Percentiles rank a stretch among this genome's conserved stretches.
phyloP scores from a whole-genome alignment of 53 echinoderm and acorn worm genomes.

The Pentamera pediparva region DNA sequence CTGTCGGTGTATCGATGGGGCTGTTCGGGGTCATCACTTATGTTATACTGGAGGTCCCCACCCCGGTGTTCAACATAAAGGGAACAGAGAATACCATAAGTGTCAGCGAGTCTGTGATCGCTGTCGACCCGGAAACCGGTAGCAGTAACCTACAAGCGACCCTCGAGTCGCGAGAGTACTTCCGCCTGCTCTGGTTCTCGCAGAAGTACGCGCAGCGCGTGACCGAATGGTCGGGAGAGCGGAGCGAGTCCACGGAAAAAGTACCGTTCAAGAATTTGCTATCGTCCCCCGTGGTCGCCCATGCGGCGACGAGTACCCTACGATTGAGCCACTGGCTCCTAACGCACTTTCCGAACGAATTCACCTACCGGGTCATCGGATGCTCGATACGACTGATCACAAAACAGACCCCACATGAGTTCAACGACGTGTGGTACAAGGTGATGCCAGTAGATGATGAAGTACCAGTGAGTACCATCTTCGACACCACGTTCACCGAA shows the following conservation, averaged over 20 bases:
- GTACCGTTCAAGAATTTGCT: not conserved
- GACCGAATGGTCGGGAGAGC: not conserved
- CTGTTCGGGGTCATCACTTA: constrained; percentile 8
- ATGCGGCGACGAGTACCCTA: not conserved
- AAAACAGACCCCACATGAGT: not conserved
- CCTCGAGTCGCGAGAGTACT: not conserved
- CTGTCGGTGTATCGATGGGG: constrained; percentile 6
- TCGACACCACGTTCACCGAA: not conserved
- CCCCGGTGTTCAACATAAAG: not conserved
- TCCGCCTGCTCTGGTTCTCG: not conserved
- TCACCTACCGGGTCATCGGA: not conserved
- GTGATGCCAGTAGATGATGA: not conserved
- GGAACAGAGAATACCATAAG: not conserved
- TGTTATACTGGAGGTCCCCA: not conserved
- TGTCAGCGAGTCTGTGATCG: too few relatives aligned
- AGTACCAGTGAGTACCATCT: not conserved
- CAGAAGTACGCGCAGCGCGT: not conserved
- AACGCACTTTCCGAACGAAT: not conserved
- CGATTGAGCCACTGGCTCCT: not conserved
- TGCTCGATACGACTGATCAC: not conserved
- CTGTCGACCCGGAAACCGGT: not conserved
- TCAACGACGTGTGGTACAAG: not conserved
- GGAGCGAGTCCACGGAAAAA: not conserved
- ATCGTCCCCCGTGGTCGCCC: too few relatives aligned
- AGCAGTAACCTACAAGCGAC: not conserved